A percentile compares a stretch with the other conserved stretches of the same genome.
Conservation (phyloP, 2,888 invertebrate genomes). For the Chesias legatella region DNA sequence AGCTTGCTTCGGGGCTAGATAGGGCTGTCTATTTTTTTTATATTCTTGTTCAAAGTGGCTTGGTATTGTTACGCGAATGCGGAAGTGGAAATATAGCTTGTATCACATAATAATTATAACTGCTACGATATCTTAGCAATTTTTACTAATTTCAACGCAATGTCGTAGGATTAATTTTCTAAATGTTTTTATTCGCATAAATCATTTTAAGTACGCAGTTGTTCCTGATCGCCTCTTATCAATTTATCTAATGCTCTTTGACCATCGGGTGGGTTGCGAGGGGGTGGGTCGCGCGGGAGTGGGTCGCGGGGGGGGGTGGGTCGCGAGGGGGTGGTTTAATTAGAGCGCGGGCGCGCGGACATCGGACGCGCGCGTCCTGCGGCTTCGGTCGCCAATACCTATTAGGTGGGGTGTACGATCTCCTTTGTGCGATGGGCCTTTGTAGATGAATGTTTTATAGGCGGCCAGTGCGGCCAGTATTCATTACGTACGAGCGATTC, state of each 20-base stretch:
- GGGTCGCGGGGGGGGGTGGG: slow-evolving; percentile 31
- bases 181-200: neutral
- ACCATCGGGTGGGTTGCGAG: slow-evolving; percentile 28
- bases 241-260: slow-evolving; percentile 45
- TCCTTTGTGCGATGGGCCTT: too few relatives aligned
- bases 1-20: too few relatives aligned
- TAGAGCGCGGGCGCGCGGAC: slow-evolving; percentile 69
- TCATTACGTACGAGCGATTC: too few relatives aligned
- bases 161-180: neutral
- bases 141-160: too few relatives aligned
- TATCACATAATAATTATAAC: too few relatives aligned
- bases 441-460: too few relatives aligned
- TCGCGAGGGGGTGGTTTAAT: slow-evolving; percentile 59
- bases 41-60: too few relatives aligned
- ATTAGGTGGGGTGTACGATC: slow-evolving; percentile 2
- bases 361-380: slow-evolving; percentile 24
- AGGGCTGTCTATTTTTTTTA: too few relatives aligned
- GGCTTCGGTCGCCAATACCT: slow-evolving; percentile 16
- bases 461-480: too few relatives aligned
- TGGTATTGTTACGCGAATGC: too few relatives aligned
- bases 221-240: slow-evolving; percentile 28
- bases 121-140: too few relatives aligned
- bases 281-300: slow-evolving; percentile 28
- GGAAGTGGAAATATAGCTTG: too few relatives aligned
- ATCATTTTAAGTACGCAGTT: slow-evolving; percentile 12